phyloP scores from a whole-genome alignment of 2,888 invertebrate genomes.

The Athalia circularis region DNA sequence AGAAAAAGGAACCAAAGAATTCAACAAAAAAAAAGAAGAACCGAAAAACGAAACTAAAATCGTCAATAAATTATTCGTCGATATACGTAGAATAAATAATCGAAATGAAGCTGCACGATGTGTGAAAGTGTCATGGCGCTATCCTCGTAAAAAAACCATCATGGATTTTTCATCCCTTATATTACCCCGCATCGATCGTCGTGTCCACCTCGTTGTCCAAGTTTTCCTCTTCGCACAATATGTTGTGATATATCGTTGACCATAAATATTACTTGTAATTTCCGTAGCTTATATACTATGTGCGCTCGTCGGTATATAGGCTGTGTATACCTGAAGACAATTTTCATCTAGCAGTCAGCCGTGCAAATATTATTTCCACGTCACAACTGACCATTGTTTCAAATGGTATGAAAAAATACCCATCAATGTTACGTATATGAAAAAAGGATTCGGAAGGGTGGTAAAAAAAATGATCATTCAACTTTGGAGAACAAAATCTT shows the following conservation, averaged over 20 bases:
- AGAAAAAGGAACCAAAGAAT: not conserved
- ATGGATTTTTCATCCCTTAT: not conserved
- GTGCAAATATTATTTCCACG: not conserved
- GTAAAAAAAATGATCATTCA: too few species aligned
- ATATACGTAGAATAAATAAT: too few species aligned
- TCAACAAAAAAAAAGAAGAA: not conserved
- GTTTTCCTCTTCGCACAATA: not conserved
- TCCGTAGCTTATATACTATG: not conserved
- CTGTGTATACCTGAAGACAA: not conserved
- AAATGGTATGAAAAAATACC: not conserved
- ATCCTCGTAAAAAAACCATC: not conserved
- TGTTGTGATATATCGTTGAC: conserved; percentile 13
- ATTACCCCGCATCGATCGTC: conserved; percentile 8
- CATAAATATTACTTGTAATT: conserved; percentile 38
- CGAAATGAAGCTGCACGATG: not conserved
- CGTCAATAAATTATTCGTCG: not conserved
- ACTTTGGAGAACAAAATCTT: too few species aligned
- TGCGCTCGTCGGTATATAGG: not conserved
- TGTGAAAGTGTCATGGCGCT: not conserved
- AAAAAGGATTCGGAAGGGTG: too few species aligned
- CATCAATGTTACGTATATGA: not conserved
- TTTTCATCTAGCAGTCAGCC: not conserved
- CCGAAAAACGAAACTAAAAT: too few species aligned
- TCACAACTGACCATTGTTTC: not conserved
- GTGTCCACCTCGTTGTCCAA: not conserved